Evolutionary conservation across 1,140 invertebrate genomes (phyloP).

Genomic region (Agrypnia vestita): DNA sequence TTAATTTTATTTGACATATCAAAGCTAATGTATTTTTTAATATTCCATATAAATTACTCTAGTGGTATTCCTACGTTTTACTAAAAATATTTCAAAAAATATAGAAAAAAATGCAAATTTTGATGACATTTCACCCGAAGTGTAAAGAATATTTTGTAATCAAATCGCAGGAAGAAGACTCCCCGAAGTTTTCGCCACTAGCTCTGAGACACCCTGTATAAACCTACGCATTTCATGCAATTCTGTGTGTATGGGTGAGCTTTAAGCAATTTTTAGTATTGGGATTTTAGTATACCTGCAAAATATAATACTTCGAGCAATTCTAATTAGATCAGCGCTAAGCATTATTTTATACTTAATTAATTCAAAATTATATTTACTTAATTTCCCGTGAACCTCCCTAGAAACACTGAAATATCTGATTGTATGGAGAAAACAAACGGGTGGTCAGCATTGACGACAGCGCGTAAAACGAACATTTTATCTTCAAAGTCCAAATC

Average conservation of each 20-base stretch:
- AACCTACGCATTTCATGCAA: neutral
- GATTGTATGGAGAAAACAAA: neutral
- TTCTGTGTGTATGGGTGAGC: neutral
- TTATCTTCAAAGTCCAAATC: neutral
- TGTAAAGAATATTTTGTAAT: no score
- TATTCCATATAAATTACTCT: no score
- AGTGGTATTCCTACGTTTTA: no score
- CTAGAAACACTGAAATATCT: neutral
- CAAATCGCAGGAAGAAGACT: no score
- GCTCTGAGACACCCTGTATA: no score
- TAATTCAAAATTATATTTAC: constrained; percentile 3
- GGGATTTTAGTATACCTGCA: neutral
- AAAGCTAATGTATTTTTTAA: no score
- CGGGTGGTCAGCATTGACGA: neutral
- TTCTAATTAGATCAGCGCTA: neutral
- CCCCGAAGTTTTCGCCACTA: no score
- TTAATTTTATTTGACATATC: no score
- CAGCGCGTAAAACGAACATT: neutral
- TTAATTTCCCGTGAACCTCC: neutral
- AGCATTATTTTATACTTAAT: neutral
- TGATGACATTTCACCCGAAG: no score
- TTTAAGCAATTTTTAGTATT: neutral
- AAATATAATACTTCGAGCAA: neutral
- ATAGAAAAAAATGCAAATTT: no score
- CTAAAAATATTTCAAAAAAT: no score